phyloP scores from a whole-genome alignment of 2,113 vertebrate species.

The Pelvicachromis taeniatus region DNA sequence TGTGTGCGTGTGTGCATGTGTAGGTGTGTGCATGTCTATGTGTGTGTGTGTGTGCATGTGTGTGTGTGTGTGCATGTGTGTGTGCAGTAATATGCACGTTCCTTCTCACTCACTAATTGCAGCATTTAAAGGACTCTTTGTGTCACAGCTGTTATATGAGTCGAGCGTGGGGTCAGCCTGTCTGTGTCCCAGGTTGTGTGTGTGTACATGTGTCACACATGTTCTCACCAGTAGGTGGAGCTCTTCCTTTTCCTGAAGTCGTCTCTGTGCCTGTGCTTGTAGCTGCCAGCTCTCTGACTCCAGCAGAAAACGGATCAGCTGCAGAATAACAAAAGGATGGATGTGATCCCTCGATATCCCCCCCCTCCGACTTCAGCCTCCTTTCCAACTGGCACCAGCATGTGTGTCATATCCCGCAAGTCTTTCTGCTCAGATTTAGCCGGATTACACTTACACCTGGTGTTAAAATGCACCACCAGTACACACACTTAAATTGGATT shows the following conservation, averaged over 20 bases:
- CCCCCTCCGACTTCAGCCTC: conserved; percentile 5
- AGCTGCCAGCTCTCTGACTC: conserved; percentile 32
- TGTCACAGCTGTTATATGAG: background rate
- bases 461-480: conserved; percentile 27
- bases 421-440: conserved; percentile 22
- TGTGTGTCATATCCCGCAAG: conserved; percentile 29
- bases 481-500: conserved; percentile 31
- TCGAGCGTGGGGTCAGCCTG: background rate
- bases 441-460: conserved; percentile 50
- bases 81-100: background rate
- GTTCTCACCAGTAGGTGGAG: conserved; percentile 43
- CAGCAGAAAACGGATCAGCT: conserved; percentile 42
- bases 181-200: background rate
- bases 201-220: background rate
- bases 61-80: too few species aligned
- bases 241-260: conserved; percentile 38
- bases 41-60: background rate
- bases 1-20: background rate
- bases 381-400: conserved; percentile 39
- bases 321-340: conserved; percentile 49
- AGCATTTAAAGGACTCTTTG: background rate
- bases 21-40: background rate
- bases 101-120: background rate
- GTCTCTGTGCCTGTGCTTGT: background rate
- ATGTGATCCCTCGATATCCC: conserved; percentile 36